Percentiles rank a stretch among this genome's conserved stretches.
These are phyloP conservation scores for Andrena haemorrhoa DNA, from an alignment of 2,888 invertebrate species.

Conservation along the genomic window DNA sequence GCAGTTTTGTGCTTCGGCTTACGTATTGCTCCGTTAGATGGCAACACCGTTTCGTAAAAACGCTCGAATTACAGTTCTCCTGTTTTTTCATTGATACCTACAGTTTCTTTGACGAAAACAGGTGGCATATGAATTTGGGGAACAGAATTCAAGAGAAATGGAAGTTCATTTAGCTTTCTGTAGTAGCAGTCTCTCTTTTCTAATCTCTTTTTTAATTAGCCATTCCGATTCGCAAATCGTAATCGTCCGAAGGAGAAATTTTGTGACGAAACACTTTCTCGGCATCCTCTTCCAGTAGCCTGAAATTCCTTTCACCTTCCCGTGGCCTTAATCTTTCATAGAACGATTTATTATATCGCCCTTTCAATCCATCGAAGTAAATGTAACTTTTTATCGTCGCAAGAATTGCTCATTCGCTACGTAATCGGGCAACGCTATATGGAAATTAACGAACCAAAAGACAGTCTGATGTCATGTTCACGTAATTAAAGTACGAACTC, in stretches of 20 bases:
- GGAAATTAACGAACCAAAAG: not conserved
- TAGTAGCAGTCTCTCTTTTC: not conserved
- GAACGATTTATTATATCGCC: not conserved
- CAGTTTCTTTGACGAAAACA: not conserved
- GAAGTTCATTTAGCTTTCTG: not conserved
- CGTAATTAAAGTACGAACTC: too few species aligned
- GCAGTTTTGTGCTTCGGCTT: constrained; percentile 19
- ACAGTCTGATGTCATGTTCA: not conserved
- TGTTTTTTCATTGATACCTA: constrained; percentile 4
- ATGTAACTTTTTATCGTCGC: not conserved
- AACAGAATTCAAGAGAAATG: not conserved
- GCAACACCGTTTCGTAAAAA: constrained; percentile 37
- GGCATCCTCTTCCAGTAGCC: not conserved
- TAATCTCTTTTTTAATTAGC: not conserved
- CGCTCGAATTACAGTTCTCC: not conserved
- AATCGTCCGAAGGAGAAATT: not conserved
- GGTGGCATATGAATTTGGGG: too few species aligned
- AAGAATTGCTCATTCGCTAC: not conserved
- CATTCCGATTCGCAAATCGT: not conserved
- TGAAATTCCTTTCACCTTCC: not conserved
- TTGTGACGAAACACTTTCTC: constrained; percentile 10
- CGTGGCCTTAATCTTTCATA: not conserved
- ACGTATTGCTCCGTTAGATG: constrained; percentile 52
- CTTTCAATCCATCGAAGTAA: not conserved
- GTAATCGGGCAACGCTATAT: not conserved